Base-by-base conservation (phyloP, 2,797 vertebrate species). In the Thaleichthys pacificus region DNA sequence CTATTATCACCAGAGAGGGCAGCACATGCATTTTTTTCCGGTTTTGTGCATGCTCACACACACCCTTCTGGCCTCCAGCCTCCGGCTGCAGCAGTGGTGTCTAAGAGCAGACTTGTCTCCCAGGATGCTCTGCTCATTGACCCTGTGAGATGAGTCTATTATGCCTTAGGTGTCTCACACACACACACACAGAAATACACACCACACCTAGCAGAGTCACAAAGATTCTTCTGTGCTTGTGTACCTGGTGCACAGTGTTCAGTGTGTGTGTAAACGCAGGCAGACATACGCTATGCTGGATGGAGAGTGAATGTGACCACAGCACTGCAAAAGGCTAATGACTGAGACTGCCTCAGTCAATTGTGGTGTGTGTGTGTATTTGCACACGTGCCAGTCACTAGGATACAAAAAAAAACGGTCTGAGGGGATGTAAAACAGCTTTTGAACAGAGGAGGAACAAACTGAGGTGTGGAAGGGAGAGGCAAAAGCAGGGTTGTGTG, bases 341-440 rank as follows among this genome's bases (percentile, higher is more conserved):
- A 68, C 62, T 73, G 57, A 47, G 61, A 76, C 42, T 70, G 35
- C 26, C 68, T 42, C 42, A 62, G 61, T 69, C 71, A 58, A 68
- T 72, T 54, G 49, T 17, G 3, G 51, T 54, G 15, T 54, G 51
- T n/a, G 15, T 54, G 51, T n/a, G 51, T 54, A 0, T 54, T 17
- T 54, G 51, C 3, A 54, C 15, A n/a, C 15, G 17, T 54, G 51
- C 51, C 5, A 42, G 38, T 42, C 38, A 42, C 38, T 42, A 42
- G 38, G 7, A 38, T 6, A 38, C 35, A 2, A 9, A 42, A 42
- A 42, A 2, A 42, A 35, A 6, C 1, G 26, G 26, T 7, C 38
- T 42, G 38, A 42, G 9, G 38, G 2, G 38, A 42, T 42, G 38
- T 42, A 42, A 42, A 42, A 7, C 2, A 12, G 0, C 6, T 42